phyloP scores from a whole-genome alignment of 2,797 vertebrate genomes.

The Hypotaenidia philippensis region DNA sequence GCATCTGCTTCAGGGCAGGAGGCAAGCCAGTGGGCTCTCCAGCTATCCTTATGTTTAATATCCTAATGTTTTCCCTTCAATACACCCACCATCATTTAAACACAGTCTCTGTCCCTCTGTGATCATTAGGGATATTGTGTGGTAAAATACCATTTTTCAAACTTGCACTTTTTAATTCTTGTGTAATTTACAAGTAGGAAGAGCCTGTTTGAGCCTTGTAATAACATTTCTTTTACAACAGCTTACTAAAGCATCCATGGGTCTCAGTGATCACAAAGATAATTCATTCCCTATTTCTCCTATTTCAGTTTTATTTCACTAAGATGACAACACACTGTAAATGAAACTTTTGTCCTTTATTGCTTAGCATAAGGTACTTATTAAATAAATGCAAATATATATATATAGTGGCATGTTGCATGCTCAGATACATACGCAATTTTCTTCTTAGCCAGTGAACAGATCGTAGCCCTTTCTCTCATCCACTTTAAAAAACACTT shows the following conservation, averaged over 20 bases:
- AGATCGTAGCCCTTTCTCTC: background rate
- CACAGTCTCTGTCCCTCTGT: background rate
- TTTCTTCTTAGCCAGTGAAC: background rate
- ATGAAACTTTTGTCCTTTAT: background rate
- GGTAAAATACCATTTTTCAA: background rate
- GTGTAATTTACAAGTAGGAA: background rate
- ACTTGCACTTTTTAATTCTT: background rate
- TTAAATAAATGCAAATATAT: conserved; percentile 26
- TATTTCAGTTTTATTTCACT: conserved; percentile 11
- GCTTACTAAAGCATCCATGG: background rate
- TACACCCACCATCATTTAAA: background rate
- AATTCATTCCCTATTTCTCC: background rate
- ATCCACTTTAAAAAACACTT: background rate
- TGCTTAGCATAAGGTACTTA: background rate
- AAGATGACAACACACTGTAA: background rate
- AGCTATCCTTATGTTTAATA: background rate
- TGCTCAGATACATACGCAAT: background rate
- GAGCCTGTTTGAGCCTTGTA: background rate
- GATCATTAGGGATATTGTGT: background rate
- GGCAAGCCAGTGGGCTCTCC: background rate
- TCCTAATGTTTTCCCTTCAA: background rate
- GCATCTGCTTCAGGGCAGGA: background rate
- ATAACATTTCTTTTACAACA: background rate
- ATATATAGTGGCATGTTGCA: background rate
- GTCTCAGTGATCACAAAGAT: background rate